Conservation (phyloP, 1,140 invertebrate species). For the Penaeus vannamei region DNA sequence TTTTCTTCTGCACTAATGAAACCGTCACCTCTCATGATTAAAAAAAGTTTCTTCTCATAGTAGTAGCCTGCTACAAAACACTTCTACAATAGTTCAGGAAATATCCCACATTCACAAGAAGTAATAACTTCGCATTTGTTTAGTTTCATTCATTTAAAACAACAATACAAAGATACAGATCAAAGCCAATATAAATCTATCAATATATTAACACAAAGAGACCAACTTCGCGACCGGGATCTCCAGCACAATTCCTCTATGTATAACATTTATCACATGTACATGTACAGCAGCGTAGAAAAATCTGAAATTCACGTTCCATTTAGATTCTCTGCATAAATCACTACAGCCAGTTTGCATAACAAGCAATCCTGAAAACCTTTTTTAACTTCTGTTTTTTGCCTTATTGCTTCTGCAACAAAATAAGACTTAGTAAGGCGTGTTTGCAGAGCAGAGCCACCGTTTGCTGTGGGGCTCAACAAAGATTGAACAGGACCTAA, state of each 20-base stretch:
- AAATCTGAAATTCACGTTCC: slow-evolving; percentile 55
- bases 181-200: too few relatives aligned
- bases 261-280: slow-evolving; percentile 54
- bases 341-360: slow-evolving; percentile 47
- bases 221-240: slow-evolving; percentile 23
- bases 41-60: too few relatives aligned
- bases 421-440: slow-evolving; percentile 59
- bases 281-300: slow-evolving; percentile 47
- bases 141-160: too few relatives aligned
- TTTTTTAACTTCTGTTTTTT: slow-evolving; percentile 42
- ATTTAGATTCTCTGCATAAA: slow-evolving; percentile 37
- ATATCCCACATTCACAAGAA: too few relatives aligned
- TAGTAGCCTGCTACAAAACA: too few relatives aligned
- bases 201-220: too few relatives aligned
- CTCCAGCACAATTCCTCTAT: slow-evolving; percentile 29
- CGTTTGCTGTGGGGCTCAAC: slow-evolving; percentile 33
- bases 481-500: slow-evolving; percentile 48
- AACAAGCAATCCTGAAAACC: slow-evolving; percentile 43
- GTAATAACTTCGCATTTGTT: too few relatives aligned
- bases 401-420: slow-evolving; percentile 62
- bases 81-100: too few relatives aligned
- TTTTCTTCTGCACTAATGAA: too few relatives aligned
- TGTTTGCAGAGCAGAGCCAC: slow-evolving; percentile 53
- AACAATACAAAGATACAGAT: too few relatives aligned
- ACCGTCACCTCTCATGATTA: too few relatives aligned